phyloP scores from a whole-genome alignment of 2,888 invertebrate species.

The Eurytoma californica region DNA sequence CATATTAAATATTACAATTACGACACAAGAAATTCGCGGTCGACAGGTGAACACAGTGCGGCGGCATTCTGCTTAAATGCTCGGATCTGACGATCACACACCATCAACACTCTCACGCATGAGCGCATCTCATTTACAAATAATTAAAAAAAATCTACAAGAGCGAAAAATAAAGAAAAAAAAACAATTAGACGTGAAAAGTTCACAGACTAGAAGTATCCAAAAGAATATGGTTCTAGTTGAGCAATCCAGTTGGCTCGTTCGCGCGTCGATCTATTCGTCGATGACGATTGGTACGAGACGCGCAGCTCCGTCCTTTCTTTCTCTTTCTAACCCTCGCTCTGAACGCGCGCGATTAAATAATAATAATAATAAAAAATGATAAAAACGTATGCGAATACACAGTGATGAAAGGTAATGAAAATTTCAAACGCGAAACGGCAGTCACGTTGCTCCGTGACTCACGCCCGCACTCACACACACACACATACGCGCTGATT shows the following conservation, averaged over 20 bases:
- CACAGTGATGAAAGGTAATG: background rate
- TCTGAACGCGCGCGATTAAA: slow-evolving; percentile 9
- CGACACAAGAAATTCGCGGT: slow-evolving; percentile 59
- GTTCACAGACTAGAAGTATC: slow-evolving; percentile 63
- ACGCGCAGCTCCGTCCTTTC: slow-evolving; percentile 14
- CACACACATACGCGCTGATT: background rate
- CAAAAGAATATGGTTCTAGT: slow-evolving; percentile 58
- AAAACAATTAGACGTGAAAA: slow-evolving; percentile 49
- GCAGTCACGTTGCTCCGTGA: background rate
- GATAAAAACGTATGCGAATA: background rate
- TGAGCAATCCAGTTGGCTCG: slow-evolving; percentile 39
- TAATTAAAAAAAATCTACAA: slow-evolving; percentile 18
- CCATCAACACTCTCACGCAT: slow-evolving; percentile 40
- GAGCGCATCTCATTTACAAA: slow-evolving; percentile 37
- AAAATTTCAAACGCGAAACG: slow-evolving; percentile 20
- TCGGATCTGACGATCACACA: slow-evolving; percentile 51
- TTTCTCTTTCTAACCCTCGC: slow-evolving; percentile 5
- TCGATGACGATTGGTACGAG: slow-evolving; percentile 22
- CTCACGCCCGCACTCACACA: slow-evolving; percentile 13
- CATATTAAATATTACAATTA: slow-evolving; percentile 50
- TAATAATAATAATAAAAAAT: background rate
- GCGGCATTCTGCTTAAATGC: slow-evolving; percentile 55
- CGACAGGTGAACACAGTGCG: slow-evolving; percentile 70
- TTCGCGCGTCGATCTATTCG: background rate
- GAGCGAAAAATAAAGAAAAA: slow-evolving; percentile 38